Evolutionary conservation across 2,888 invertebrate species (phyloP).

Genomic region (Ophion ellenae): DNA sequence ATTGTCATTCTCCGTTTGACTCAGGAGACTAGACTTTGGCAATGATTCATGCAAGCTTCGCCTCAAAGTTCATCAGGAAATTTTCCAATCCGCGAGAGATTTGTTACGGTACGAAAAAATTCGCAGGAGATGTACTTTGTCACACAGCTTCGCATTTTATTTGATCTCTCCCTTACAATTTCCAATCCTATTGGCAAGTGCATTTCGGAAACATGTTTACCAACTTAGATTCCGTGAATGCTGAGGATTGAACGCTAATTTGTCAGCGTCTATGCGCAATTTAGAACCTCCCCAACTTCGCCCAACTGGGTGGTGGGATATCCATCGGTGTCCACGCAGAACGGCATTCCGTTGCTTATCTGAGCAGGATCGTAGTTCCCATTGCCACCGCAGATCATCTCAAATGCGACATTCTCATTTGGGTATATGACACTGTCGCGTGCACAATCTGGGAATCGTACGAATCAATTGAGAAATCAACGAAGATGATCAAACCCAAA

Average conservation of each 20-base stretch:
- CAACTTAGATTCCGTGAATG: background rate
- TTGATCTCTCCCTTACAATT: too few relatives aligned
- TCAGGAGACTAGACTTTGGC: too few relatives aligned
- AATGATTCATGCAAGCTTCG: too few relatives aligned
- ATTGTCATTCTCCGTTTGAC: too few relatives aligned
- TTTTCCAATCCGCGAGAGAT: too few relatives aligned
- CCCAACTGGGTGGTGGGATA: conserved; percentile 81
- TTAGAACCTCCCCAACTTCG: background rate
- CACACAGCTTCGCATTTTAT: too few relatives aligned
- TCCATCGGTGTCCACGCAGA: conserved; percentile 87
- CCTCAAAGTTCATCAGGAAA: too few relatives aligned
- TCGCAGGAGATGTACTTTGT: too few relatives aligned
- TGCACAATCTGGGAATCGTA: conserved; percentile 86
- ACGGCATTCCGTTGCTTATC: conserved; percentile 83
- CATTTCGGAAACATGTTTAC: too few relatives aligned
- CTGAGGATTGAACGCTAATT: background rate
- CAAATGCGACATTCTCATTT: conserved; percentile 84
- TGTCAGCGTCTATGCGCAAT: background rate
- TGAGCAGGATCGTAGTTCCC: conserved; percentile 87
- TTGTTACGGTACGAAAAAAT: too few relatives aligned
- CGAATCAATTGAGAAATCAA: background rate
- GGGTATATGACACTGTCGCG: conserved; percentile 86
- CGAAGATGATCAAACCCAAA: too few relatives aligned
- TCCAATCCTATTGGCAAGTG: too few relatives aligned
- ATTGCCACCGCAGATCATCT: conserved; percentile 85